Base-by-base conservation (phyloP, 2,797 vertebrate species). In the Gymnocypris eckloni region DNA sequence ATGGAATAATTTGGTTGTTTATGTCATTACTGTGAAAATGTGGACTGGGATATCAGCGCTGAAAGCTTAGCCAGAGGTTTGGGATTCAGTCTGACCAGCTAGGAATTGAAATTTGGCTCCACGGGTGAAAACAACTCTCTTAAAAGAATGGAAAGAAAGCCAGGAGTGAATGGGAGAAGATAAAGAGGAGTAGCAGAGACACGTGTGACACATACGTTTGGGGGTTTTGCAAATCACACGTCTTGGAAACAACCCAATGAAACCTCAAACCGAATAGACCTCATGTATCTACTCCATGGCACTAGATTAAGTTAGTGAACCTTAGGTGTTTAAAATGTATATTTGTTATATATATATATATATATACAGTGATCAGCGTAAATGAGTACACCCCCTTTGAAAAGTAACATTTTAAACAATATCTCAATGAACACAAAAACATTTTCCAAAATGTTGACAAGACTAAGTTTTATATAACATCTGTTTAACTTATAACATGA, bases 1-100 rank as follows among this genome's bases (percentile, higher is more conserved):
- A 72, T 50, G 67, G 66, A 71, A 71, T 54, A 54, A 70, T 59
- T 13, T 45, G 18, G 66, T 61, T 33, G 50, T 56, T 50, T 33
- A 45, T 78, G 66, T 25, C n/a, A 71, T 70, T 61, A 71, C 18
- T 25, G 10, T 45, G 16, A 69, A 59, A 81, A 66, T 66, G 64
- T 66, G 28, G 6, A 69, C 16, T 81, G 28, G 41, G 43, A 69
- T 81, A 48, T 50, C 28, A 15, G 61, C 11, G 48, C 13, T 45
- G 59, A 5, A 50, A 22, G 10, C 67, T 67, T 81, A 37, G 16
- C 61, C 61, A 81, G 45, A 50, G 64, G n/a, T 81, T 50, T 81
- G 64, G 61, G 28, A 52, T 69, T 52, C 45, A 81, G 59, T 79
- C 25, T 48, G 3, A 33, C n/a, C 9, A 66, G 10, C 41, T 48